phyloP scores from a whole-genome alignment of 2,113 vertebrate genomes.

The Casuarius casuarius region DNA sequence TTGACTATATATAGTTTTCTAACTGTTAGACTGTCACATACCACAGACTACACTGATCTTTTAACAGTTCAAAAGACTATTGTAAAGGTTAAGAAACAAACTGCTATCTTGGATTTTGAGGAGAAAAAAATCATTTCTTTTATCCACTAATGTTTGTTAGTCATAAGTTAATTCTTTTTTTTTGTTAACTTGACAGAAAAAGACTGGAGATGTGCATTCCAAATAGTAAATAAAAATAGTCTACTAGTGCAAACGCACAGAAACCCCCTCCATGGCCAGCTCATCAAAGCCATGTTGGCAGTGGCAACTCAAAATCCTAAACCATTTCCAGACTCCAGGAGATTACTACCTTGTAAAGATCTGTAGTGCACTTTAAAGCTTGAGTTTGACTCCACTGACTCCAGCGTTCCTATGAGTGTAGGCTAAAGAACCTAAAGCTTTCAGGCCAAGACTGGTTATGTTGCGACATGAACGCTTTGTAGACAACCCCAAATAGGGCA shows the following conservation, averaged over 20 bases:
- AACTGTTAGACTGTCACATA: accelerated
- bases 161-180: background rate
- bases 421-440: background rate
- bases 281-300: background rate
- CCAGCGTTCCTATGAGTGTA: accelerated
- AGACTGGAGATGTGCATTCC: background rate
- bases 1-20: background rate
- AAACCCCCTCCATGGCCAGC: background rate
- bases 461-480: background rate
- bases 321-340: background rate
- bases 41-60: background rate
- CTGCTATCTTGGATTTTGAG: background rate
- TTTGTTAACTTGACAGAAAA: background rate
- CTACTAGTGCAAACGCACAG: background rate
- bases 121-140: background rate
- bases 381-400: background rate
- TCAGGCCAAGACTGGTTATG: background rate
- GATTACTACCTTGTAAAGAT: accelerated
- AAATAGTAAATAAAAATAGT: background rate
- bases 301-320: background rate
- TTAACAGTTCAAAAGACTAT: background rate
- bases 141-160: background rate
- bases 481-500: background rate
- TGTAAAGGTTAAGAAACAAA: background rate
- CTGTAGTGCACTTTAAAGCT: background rate